These are phyloP conservation scores for Eupithecia vulgata DNA, from an alignment of 2,888 invertebrate species.

Conservation along the genomic window DNA sequence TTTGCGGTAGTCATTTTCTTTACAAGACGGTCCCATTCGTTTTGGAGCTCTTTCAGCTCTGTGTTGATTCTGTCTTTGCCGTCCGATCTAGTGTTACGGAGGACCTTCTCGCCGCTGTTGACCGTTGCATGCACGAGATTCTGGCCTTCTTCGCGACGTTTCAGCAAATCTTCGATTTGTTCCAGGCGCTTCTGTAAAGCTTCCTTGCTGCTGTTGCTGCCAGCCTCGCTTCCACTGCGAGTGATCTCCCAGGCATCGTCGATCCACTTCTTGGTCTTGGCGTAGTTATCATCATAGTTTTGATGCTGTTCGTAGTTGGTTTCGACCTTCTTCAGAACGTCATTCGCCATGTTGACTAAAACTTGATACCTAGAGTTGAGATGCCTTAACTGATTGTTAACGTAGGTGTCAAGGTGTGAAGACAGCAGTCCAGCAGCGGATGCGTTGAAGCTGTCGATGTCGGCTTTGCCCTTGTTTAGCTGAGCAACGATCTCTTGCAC, in stretches of 20 bases:
- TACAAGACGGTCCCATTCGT: constrained; percentile 95
- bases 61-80: constrained; percentile 94
- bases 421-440: constrained; percentile 90
- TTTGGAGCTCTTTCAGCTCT: constrained; percentile 94
- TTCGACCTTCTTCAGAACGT: constrained; percentile 95
- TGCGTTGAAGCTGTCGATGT: constrained; percentile 92
- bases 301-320: constrained; percentile 94
- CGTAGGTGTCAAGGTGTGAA: constrained; percentile 93
- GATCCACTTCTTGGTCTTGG: constrained; percentile 93
- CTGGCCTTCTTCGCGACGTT: constrained; percentile 93
- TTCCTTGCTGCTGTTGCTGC: constrained; percentile 91
- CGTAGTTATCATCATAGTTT: constrained; percentile 90
- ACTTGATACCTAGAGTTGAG: constrained; percentile 95
- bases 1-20: constrained; percentile 96
- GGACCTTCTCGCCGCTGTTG: constrained; percentile 95
- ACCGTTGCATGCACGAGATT: constrained; percentile 93
- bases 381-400: constrained; percentile 93
- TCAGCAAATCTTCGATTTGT: constrained; percentile 91
- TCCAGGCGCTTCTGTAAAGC: constrained; percentile 91
- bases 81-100: constrained; percentile 93
- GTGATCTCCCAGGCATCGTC: constrained; percentile 93
- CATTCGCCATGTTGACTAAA: constrained; percentile 93
- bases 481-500: constrained; percentile 90
- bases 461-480: constrained; percentile 90
- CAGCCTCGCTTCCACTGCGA: constrained; percentile 90